Conservation (phyloP, 2,888 invertebrate genomes). For the Crossocerus cetratus region DNA sequence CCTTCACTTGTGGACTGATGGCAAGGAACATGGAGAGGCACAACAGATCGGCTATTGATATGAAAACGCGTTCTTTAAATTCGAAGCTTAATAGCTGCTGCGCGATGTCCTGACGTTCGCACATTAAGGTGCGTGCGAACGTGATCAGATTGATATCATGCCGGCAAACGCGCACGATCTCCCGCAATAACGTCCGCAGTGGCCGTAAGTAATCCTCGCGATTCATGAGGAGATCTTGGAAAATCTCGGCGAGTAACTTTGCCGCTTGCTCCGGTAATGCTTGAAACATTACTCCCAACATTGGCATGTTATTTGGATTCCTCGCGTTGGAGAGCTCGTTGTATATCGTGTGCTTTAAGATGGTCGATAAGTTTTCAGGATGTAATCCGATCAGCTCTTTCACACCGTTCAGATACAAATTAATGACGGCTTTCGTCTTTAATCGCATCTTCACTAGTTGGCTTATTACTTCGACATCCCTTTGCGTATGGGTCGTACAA, state of each 20-base stretch:
- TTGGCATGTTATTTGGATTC: constrained; percentile 96
- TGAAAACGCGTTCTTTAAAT: constrained; percentile 90
- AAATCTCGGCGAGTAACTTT: constrained; percentile 89
- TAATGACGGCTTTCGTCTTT: constrained; percentile 95
- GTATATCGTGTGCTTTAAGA: constrained; percentile 94
- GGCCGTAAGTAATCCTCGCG: constrained; percentile 95
- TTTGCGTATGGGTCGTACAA: constrained; percentile 84
- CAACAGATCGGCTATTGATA: constrained; percentile 89
- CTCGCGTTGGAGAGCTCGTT: constrained; percentile 95
- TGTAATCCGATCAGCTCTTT: constrained; percentile 93
- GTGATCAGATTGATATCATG: constrained; percentile 89
- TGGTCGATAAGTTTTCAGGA: constrained; percentile 89
- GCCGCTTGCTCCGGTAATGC: constrained; percentile 90
- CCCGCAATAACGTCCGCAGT: constrained; percentile 90
- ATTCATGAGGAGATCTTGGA: constrained; percentile 90
- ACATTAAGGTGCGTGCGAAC: constrained; percentile 88
- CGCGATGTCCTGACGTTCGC: constrained; percentile 81
- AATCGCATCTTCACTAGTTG: constrained; percentile 92
- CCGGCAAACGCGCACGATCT: constrained; percentile 90
- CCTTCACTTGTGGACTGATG: constrained; percentile 84
- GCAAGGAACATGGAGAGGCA: constrained; percentile 91
- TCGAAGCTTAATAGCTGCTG: constrained; percentile 82
- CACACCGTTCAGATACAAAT: constrained; percentile 91
- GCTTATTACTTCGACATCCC: constrained; percentile 87
- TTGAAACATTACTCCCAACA: constrained; percentile 92